Evolutionary conservation across 1,140 invertebrate species (phyloP), one percentile per base, ranked within the genome.

Genomic region (Drosophila kepulauana): DNA sequence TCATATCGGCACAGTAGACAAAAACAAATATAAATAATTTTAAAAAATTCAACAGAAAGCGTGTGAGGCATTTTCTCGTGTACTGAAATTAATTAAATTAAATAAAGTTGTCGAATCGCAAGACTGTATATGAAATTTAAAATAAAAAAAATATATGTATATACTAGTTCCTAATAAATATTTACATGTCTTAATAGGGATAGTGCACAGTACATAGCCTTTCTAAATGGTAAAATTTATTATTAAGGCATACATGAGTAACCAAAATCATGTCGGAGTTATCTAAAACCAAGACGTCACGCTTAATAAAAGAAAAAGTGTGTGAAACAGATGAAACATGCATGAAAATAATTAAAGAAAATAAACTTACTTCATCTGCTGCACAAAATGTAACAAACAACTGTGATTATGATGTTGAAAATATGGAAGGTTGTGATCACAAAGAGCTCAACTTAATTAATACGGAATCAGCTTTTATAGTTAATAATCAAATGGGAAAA

Each of bases 341-440:
- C 30, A 38, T 45, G n/a, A 65, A 59, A 1, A 30, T 28, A 30
- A 8, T 59, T 43, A 65, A 59, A 1, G 38, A 35, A 30, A 8
- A 64, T 43, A 16, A 51, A 41, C 46, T 25, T 15, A 38, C 6
- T 10, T 38, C 48, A 54, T 45, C 16, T 16, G 49, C 25, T 38
- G 13, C n/a, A 59, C 15, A 41, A 48, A 72, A 52, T 48, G 11
- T 16, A 45, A 43, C 38, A 45, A 43, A 43, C 15, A 38, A 30
- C 15, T 71, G 74, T 56, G 61, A 78, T 59, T 57, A 65, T 8
- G 38, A 20, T 52, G 49, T 46, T 59, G 41, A 67, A 41, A 43
- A 33, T 28, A 59, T 63, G 28, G 69, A 67, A 62, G 69, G 68
- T 77, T 81, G 79, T 86, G 76, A 79, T 4, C 16, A 28, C 13